Evolutionary conservation across 2,888 invertebrate genomes (phyloP), one percentile per base, ranked within the genome.

Genomic region (Patella ulyssiponensis): DNA sequence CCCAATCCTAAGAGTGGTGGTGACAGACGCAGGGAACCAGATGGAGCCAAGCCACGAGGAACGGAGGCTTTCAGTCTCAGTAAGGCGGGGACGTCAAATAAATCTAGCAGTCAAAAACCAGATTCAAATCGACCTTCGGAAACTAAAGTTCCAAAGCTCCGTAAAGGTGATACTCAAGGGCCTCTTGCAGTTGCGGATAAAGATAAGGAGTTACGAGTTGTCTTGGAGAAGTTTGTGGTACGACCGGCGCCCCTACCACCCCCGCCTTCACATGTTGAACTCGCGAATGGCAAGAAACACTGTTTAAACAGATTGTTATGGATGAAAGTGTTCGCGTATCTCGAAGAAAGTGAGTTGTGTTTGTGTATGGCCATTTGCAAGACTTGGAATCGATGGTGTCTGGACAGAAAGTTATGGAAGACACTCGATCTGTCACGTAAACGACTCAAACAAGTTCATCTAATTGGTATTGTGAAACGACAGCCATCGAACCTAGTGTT

Each of bases 401-500:
- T 96, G 88, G 96, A 97, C 90, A 96, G 96, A 3, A 93, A 93
- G 51, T 92, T 98, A 73, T 98, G 98, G 98, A 94, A 94, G 86
- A 94, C 93, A 77, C 95, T 98, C 94, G 95, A 96, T 89, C 95
- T 97, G 90, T 95, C 95, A 1, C 87, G 90, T n/a, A 86, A 83
- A 33, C 76, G 82, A 94, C 95, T 84, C 93, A 96, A 77, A 94
- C 95, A 95, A 2, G 93, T 94, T 1, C 94, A 96, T 87, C 90
- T 97, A 77, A 94, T 95, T 23, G 97, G 96, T 12, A 95, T 97
- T 82, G 96, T 96, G 56, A 94, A 97, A 7, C 94, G 98, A 0
- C 98, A 98, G 91, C 98, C 98, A 0, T 94, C 95, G 82, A 93
- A 94, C 75, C 93, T 98, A n/a, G 94, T 95, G 44, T 93, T 98